Evolutionary conservation across 1,140 invertebrate species (phyloP).

Genomic region (Drosophila navojoa): DNA sequence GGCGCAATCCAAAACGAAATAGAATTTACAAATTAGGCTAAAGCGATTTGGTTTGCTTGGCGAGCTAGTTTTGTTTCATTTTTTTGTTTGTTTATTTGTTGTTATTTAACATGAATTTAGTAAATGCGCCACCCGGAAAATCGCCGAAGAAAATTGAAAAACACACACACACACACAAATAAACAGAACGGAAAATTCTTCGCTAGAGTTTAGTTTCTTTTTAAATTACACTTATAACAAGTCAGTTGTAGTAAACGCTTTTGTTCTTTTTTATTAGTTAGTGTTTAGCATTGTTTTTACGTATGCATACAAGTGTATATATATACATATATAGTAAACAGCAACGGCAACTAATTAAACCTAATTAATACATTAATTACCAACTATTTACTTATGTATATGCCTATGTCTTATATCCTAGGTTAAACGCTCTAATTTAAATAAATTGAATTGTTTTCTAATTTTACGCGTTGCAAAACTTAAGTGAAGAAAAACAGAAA

Average conservation of each 20-base stretch:
- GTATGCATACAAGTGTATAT: constrained; percentile 68
- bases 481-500: constrained; percentile 19
- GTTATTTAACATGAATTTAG: constrained; percentile 56
- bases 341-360: constrained; percentile 44
- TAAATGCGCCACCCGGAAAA: constrained; percentile 49
- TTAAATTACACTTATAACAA: constrained; percentile 62
- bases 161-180: constrained; percentile 24
- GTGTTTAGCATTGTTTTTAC: constrained; percentile 53
- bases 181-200: constrained; percentile 55
- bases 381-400: constrained; percentile 47
- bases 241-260: constrained; percentile 72
- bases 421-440: constrained; percentile 63
- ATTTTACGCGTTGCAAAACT: constrained; percentile 74
- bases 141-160: constrained; percentile 4
- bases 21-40: constrained; percentile 42
- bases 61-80: constrained; percentile 14
- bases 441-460: constrained; percentile 81
- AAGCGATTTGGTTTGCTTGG: constrained; percentile 44
- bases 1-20: constrained; percentile 53
- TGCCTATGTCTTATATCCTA: constrained; percentile 52
- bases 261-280: constrained; percentile 36
- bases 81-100: background rate
- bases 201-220: constrained; percentile 70
- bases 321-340: constrained; percentile 68
- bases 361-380: constrained; percentile 29